Base-by-base conservation (phyloP, 1,140 invertebrate genomes). In the Aphelinus certus region DNA sequence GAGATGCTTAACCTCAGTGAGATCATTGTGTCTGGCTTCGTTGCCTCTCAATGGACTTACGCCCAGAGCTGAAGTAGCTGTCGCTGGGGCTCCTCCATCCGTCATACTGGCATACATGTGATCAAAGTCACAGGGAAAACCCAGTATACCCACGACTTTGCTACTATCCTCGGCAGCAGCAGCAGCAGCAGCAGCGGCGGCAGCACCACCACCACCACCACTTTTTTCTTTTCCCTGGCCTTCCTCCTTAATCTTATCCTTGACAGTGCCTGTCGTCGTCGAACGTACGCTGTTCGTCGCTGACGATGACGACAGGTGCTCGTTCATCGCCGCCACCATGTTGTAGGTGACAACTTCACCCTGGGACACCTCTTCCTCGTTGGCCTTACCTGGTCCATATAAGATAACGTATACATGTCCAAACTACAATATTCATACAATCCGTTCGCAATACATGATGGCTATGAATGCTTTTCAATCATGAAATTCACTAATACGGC, bases 1-100 rank as follows among this genome's bases (percentile, higher is more conserved):
- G 43, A 92, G 87, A 81, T 90, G 89, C 77, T 88, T 89, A 80
- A 91, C 89, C 85, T 92, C 91, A 75, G 87, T 88, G 78, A 89
- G 84, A 76, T 89, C 86, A 73, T 85, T 88, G 80, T 88, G 86
- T 78, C 88, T 86, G 26, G 87, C 83, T 60, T 87, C 83, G 68
- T 88, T 87, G 57, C 81, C 85, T 70, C 83, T 82, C 9, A 86
- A 73, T 26, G 86, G 82, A 61, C 85, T 85, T 61, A 82, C 81
- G 65, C 83, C 83, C 70, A 86, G 76, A 60, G 83, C 79, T 9
- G 84, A 81, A 10, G 84, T 82, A n/a, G 81, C 84, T 7, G 81
- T 82, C 7, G 82, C 80, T 49, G 81, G 72, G 45, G 81, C 80
- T 61, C 81, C 85, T 64, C 81, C 82, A 74, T 87, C 86, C 64